These are phyloP conservation scores for Pinctada fucata DNA, from an alignment of 2,888 invertebrate genomes.

Conservation along the genomic window DNA sequence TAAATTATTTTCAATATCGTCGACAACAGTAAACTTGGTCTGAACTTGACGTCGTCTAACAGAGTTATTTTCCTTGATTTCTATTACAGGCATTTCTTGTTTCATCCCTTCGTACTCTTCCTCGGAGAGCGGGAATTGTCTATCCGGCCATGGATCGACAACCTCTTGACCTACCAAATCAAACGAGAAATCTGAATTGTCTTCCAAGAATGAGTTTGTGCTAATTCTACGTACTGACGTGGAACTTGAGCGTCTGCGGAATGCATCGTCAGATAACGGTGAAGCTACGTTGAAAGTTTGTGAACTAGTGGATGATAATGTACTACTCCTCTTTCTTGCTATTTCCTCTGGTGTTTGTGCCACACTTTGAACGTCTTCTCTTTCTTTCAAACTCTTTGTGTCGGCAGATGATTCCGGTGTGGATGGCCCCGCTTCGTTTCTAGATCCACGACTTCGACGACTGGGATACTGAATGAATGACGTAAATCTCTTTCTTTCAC, in stretches of 20 bases:
- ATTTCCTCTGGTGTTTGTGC: conserved; percentile 1
- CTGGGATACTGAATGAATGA: conserved; percentile 65
- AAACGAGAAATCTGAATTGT: conserved; percentile 38
- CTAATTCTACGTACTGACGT: conserved; percentile 43
- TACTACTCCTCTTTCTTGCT: conserved; percentile 4
- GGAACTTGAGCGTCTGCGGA: conserved; percentile 58
- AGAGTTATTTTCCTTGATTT: conserved; percentile 10
- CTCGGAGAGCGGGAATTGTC: conserved; percentile 70
- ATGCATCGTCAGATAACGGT: conserved; percentile 31
- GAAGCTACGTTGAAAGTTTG: conserved; percentile 1
- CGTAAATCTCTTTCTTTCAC: conserved; percentile 83
- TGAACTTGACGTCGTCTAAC: conserved; percentile 18
- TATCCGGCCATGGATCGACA: conserved; percentile 64
- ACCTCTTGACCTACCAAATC: conserved; percentile 34
- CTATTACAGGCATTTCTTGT: conserved; percentile 47
- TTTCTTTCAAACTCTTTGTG: conserved; percentile 1
- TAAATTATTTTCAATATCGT: neutral
- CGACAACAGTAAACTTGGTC: neutral
- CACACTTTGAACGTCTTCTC: neutral
- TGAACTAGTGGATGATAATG: conserved; percentile 11
- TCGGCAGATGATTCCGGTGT: conserved; percentile 47
- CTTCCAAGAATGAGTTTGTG: conserved; percentile 43
- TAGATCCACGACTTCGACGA: conserved; percentile 60
- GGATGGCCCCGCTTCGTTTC: conserved; percentile 57
- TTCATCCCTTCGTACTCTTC: conserved; percentile 62